A percentile compares a stretch with the other conserved stretches of the same genome.
phyloP scores from a whole-genome alignment of 2,888 invertebrate species.

The Torymus aiolomorphi region DNA sequence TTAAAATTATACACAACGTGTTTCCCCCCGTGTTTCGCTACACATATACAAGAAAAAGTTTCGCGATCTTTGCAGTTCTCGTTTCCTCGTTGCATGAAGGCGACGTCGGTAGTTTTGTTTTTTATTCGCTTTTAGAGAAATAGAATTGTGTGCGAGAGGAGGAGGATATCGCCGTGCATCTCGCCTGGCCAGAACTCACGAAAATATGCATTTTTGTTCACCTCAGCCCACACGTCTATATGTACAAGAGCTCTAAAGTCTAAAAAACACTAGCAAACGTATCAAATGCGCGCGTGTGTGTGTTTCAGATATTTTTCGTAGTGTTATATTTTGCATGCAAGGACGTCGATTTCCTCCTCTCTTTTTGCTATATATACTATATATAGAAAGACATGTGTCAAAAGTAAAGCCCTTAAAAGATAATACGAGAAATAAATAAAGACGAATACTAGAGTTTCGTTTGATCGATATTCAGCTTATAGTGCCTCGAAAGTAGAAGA shows the following conservation, averaged over 20 bases:
- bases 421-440: conserved; percentile 23
- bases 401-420: conserved; percentile 25
- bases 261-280: conserved; percentile 49
- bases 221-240: conserved; percentile 9
- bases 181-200: conserved; percentile 22
- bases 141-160: conserved; percentile 59
- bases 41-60: conserved; percentile 54
- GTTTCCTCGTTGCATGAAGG: conserved; percentile 73
- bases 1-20: conserved; percentile 54
- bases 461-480: neutral
- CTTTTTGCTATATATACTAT: neutral
- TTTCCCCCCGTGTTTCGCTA: conserved; percentile 5
- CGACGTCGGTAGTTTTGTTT: conserved; percentile 70
- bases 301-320: conserved; percentile 28
- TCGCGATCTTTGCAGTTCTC: conserved; percentile 55
- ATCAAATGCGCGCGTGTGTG: conserved; percentile 31
- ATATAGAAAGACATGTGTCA: conserved; percentile 21
- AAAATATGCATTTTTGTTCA: conserved; percentile 27
- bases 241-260: conserved; percentile 33
- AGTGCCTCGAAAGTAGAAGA: conserved; percentile 9
- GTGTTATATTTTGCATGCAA: conserved; percentile 3
- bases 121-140: conserved; percentile 66
- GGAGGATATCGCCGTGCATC: conserved; percentile 57
- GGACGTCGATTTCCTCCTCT: conserved; percentile 32
- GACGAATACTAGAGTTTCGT: conserved; percentile 11